Evolutionary conservation across 2,888 invertebrate species (phyloP).

Genomic region (Diplolepis rosae): DNA sequence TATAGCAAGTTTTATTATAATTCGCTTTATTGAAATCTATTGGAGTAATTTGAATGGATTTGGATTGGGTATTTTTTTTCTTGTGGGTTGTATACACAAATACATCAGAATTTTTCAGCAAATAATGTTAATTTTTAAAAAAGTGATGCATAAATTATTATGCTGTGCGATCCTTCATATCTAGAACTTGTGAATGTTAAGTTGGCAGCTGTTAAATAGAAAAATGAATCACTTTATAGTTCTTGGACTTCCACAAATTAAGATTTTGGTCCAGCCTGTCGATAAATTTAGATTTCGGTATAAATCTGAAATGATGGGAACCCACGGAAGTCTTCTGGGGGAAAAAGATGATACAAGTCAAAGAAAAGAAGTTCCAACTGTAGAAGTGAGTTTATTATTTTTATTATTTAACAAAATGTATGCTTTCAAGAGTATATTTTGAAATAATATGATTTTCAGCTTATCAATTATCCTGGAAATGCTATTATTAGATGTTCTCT

Average conservation of each 20-base stretch:
- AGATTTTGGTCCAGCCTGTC: slow-evolving; percentile 83
- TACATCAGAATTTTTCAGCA: too few species aligned
- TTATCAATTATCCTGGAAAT: slow-evolving; percentile 75
- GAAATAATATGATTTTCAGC: slow-evolving; percentile 61
- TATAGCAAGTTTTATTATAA: too few species aligned
- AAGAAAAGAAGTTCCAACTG: slow-evolving; percentile 83
- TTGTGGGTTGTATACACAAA: too few species aligned
- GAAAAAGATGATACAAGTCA: slow-evolving; percentile 77
- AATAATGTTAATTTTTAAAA: too few species aligned
- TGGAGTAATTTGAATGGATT: too few species aligned
- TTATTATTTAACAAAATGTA: slow-evolving; percentile 2
- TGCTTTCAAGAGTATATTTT: not conserved
- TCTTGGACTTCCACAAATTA: slow-evolving; percentile 74
- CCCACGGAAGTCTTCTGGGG: slow-evolving; percentile 78
- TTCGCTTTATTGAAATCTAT: too few species aligned
- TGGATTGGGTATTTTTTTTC: too few species aligned
- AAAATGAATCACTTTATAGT: not conserved
- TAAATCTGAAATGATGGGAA: slow-evolving; percentile 90
- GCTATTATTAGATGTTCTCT: slow-evolving; percentile 83
- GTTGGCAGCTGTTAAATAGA: too few species aligned
- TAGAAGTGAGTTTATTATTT: slow-evolving; percentile 77
- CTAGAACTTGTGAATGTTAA: too few species aligned
- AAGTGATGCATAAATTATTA: not conserved
- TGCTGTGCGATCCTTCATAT: too few species aligned
- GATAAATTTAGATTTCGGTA: slow-evolving; percentile 89